A percentile compares a stretch with the other conserved stretches of the same genome.
Evolutionary conservation across 2,113 vertebrate species (phyloP).

Genomic region (Syngnathus scovelli): DNA sequence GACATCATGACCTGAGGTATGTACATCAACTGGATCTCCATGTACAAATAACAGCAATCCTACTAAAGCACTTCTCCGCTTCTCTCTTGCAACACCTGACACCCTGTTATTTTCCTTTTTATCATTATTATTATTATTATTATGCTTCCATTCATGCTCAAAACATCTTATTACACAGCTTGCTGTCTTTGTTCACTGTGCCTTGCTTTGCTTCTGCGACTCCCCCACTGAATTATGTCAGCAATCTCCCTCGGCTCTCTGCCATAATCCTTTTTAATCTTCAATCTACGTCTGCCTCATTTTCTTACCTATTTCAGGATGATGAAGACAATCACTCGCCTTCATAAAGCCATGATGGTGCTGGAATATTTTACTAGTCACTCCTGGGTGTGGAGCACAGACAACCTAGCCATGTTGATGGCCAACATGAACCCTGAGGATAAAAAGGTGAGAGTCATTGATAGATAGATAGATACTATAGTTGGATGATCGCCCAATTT

Average conservation of each 20-base stretch:
- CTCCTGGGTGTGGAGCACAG: slow-evolving; percentile 95
- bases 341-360: slow-evolving; percentile 93
- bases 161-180: background rate
- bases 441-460: slow-evolving; percentile 76
- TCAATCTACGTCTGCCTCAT: background rate
- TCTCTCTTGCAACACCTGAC: background rate
- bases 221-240: background rate
- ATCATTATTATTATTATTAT: too few species aligned
- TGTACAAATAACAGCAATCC: background rate
- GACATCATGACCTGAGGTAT: background rate
- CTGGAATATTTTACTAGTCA: slow-evolving; percentile 97
- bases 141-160: too few species aligned
- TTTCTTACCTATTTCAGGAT: slow-evolving; percentile 74
- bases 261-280: background rate
- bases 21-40: background rate
- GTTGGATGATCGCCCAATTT: too few species aligned
- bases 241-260: background rate
- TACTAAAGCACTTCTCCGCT: background rate
- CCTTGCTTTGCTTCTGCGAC: background rate
- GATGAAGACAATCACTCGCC: slow-evolving; percentile 97
- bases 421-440: slow-evolving; percentile 84
- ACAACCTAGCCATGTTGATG: slow-evolving; percentile 90
- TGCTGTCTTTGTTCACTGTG: background rate
- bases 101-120: background rate
- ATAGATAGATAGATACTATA: background rate